Base-by-base conservation (phyloP, 2,797 vertebrate species). In the Sebastes kiyomatsui region DNA sequence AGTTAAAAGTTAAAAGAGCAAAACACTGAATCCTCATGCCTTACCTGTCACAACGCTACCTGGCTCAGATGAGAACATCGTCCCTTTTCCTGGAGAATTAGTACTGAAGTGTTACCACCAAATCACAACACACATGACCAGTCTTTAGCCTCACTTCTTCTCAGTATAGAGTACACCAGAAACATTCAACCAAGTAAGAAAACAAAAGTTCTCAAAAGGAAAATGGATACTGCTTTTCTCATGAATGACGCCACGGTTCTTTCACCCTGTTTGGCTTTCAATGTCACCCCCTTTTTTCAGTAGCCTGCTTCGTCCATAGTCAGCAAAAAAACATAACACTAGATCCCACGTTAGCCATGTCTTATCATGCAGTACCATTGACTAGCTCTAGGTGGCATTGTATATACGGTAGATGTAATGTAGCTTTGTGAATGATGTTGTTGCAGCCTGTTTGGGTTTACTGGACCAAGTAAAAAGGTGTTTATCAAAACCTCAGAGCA, bases 1-100 rank as follows among this genome's bases (percentile, higher is more conserved):
- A 90, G 89, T 95, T 96, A 93, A 94, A 95, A 86, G 49, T 82
- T 67, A 83, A 77, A 90, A 84, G 83, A 95, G 83, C 87, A 96
- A 97, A 96, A 97, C 95, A 96, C 93, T 95, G 96, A 97, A 97
- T 97, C 97, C 97, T 97, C 97, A 98, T 97, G 98, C 97, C 98
- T 99, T 98, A 99, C 97, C 97, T 97, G 97, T 96, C 96, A 96
- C 95, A 94, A 94, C 93, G 96, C 95, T 96, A 97, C 95, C 96
- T 94, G 87, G 96, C 96, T 97, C 96, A 95, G 95, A 89, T 94
- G 84, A 96, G 94, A 96, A 94, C 86, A 94, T 95, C 96, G 96
- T 97, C 95, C 81, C 90, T 97, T 97, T 94, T 93, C 88, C 91
- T 89, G 35, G 65, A 71, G 60, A 72, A 49, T 72, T 77, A 58